phyloP scores from a whole-genome alignment of 2,888 invertebrate genomes.

The Cylloceria caligata region DNA sequence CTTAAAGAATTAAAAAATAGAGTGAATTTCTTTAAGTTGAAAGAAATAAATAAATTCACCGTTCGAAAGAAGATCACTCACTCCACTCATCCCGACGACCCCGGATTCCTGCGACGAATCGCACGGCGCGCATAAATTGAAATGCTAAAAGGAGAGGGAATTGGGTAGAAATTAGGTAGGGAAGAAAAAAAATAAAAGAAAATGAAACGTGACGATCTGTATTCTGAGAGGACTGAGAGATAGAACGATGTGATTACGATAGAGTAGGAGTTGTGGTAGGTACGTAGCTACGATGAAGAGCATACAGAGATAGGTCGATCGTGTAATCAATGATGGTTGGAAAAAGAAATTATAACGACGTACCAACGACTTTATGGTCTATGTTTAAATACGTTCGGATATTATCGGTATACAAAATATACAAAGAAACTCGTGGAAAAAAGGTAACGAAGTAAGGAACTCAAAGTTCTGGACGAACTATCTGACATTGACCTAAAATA shows the following conservation, averaged over 20 bases:
- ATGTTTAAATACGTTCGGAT: conserved; percentile 5
- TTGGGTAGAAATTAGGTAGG: conserved; percentile 82
- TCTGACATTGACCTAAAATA: too few relatives aligned
- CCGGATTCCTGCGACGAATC: conserved; percentile 75
- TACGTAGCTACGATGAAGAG: background rate
- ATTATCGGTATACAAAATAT: background rate
- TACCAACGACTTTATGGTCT: background rate
- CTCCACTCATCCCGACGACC: conserved; percentile 44
- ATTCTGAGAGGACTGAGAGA: conserved; percentile 42
- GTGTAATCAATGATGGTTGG: background rate
- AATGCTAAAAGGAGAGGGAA: conserved; percentile 82
- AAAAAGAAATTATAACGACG: conserved; percentile 1
- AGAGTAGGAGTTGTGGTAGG: conserved; percentile 47
- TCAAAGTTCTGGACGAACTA: too few relatives aligned
- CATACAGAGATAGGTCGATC: background rate
- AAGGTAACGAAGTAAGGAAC: too few relatives aligned
- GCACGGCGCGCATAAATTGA: conserved; percentile 81
- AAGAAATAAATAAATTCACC: conserved; percentile 16
- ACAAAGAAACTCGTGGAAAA: too few relatives aligned
- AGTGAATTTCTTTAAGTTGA: background rate
- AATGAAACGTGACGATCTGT: conserved; percentile 72
- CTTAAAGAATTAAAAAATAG: background rate
- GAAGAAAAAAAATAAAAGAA: conserved; percentile 60
- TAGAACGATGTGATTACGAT: conserved; percentile 64
- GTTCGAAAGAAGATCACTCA: conserved; percentile 20